Conservation (phyloP, 2,797 vertebrate genomes). For the Macropus fuliginosus region DNA sequence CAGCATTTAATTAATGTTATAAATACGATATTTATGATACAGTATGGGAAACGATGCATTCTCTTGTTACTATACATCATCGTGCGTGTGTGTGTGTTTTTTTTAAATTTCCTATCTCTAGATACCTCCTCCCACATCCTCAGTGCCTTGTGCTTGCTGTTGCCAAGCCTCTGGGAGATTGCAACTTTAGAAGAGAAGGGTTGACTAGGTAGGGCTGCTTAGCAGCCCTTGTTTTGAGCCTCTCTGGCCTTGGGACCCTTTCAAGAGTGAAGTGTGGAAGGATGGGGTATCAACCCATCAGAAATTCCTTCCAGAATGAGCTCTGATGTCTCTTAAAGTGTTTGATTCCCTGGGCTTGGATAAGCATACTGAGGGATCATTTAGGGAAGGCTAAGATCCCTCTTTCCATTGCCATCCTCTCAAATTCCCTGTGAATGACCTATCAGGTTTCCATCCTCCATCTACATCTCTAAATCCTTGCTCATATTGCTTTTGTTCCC, state of each 20-base stretch:
- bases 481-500: not conserved
- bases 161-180: not conserved
- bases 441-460: not conserved
- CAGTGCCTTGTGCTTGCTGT: constrained; percentile 19
- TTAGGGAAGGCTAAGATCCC: not conserved
- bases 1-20: constrained; percentile 79
- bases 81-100: not conserved
- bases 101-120: not conserved
- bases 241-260: not conserved
- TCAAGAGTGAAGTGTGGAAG: not conserved
- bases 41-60: constrained; percentile 64
- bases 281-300: not conserved
- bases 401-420: not conserved
- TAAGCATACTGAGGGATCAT: not conserved
- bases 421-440: not conserved
- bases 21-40: constrained; percentile 74
- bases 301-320: not conserved
- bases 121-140: not conserved
- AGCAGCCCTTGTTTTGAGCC: not conserved
- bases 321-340: not conserved
- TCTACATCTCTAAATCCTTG: not conserved
- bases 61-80: constrained; percentile 45
- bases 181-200: not conserved
- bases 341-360: not conserved
- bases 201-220: not conserved